Evolutionary conservation across 2,113 vertebrate species (phyloP), one percentile per base, ranked within the genome.

Genomic region (Antechinus flavipes): DNA sequence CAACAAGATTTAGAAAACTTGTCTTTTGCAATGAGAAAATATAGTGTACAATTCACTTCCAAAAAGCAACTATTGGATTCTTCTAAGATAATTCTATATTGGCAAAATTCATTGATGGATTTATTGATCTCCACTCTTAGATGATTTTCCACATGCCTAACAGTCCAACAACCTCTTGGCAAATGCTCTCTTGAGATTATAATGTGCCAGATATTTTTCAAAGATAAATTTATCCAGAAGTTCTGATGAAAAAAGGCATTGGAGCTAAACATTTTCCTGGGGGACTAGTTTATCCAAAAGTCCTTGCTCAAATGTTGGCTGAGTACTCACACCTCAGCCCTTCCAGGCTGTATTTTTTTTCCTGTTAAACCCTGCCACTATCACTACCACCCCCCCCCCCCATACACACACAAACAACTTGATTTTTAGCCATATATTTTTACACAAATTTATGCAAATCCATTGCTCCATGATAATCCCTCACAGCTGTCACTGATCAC

Each of bases 21-120:
- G 95, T 49, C 19, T 52, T 94, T 96, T 91, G 35, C 93, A 54
- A 0, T 26, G 2, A 90, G 8, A 97, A 94, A 93, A 91, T 89
- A 3, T 53, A 93, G 25, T 35, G 2, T 93, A 26, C 3, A 56
- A 56, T 30, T 95, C 49, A 61, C 90, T 92, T 93, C 5, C 90
- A 93, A 94, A 89, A 42, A 35, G 7, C 58, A 90, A 0, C 4
- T 94, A 27, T 53, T 68, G 56, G 6, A 6, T 23, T 0, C 0
- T 30, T 7, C 42, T 89, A 16, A 52, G 94, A 84, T 91, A 54
- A 92, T 92, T 91, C 22, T 91, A 53, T 23, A 42, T 89, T 56
- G 3, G 0, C 1, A 91, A 42, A 91, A 49, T 25, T 23, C 89
- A 1, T 61, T 46, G 49, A 26, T 76, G 2, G 24, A 22, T 61